phyloP scores from a whole-genome alignment of 2,113 vertebrate genomes.

The Ailurus styani region DNA sequence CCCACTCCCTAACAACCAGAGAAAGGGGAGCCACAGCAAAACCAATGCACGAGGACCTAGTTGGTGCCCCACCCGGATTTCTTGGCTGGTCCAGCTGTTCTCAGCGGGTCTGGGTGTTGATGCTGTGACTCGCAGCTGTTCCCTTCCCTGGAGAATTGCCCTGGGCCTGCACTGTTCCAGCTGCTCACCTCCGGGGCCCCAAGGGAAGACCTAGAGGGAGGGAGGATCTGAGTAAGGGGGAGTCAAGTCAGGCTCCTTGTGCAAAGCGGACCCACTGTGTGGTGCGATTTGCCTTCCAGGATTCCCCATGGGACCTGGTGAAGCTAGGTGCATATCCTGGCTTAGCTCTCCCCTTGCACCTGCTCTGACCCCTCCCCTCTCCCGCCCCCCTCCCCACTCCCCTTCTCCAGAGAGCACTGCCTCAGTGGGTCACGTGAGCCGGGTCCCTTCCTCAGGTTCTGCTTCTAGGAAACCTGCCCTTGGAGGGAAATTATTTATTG shows the following conservation, averaged over 20 bases:
- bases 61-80: background rate
- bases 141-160: no score
- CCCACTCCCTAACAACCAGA: background rate
- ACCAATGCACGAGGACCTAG: fast-evolving
- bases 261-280: background rate
- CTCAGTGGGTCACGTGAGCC: background rate
- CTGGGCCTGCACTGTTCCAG: background rate
- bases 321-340: fast-evolving
- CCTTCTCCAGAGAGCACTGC: background rate
- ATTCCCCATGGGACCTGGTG: background rate
- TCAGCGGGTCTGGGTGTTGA: no score
- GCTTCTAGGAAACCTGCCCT: background rate
- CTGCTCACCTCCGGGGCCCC: no score
- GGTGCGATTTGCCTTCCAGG: background rate
- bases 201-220: background rate
- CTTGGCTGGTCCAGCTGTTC: background rate
- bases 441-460: background rate
- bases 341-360: background rate
- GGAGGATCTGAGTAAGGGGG: background rate
- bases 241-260: no score
- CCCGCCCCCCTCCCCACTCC: no score
- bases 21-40: background rate
- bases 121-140: background rate
- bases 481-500: background rate
- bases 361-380: no score